Evolutionary conservation across 2,888 invertebrate genomes (phyloP), one percentile per base, ranked within the genome.

Genomic region (Ceramica pisi): DNA sequence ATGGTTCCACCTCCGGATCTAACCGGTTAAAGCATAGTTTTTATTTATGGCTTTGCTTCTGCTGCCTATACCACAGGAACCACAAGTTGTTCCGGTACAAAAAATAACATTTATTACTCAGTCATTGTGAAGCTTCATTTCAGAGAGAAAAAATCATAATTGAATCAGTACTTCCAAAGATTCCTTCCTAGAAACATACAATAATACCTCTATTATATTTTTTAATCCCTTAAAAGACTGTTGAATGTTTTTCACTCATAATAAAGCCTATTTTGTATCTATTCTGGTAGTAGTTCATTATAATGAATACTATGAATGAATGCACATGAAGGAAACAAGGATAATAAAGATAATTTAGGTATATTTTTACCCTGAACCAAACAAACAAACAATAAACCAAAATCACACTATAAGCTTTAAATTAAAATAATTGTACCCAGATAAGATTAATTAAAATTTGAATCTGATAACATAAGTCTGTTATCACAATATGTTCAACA

Each of bases 321-420:
- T 51, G 9, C 48, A 62, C 8, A 23, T 57, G 10, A 61, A 31
- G 1, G 12, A 46, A 76, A 65, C 21, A 19, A 65, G 61, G 51
- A 53, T 38, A 68, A n/a, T 10, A 57, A 59, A 48, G 9, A 51
- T 35, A 56, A 31, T 31, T 31, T 31, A 31, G 31, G 31, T 31
- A 41, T 16, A 56, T 61, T 26, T 31, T 62, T 53, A 67, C 41
- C 23, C 35, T 55, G 64, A 50, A 19, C n/a, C n/a, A n/a, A n/a
- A n/a, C n/a, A n/a, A n/a, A n/a, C n/a, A n/a, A n/a, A n/a, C 81
- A 63, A 64, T 61, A 81, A 63, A n/a, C 6, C 9, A 51, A 55
- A 16, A 31, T 57, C 38, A 46, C 19, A 21, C 14, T 21, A n/a
- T 1, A 51, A 46, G 35, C 51, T 44, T 61, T 53, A 51, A 50